Conservation (phyloP, 1,140 invertebrate genomes). For the Sminthurinus signatus region DNA sequence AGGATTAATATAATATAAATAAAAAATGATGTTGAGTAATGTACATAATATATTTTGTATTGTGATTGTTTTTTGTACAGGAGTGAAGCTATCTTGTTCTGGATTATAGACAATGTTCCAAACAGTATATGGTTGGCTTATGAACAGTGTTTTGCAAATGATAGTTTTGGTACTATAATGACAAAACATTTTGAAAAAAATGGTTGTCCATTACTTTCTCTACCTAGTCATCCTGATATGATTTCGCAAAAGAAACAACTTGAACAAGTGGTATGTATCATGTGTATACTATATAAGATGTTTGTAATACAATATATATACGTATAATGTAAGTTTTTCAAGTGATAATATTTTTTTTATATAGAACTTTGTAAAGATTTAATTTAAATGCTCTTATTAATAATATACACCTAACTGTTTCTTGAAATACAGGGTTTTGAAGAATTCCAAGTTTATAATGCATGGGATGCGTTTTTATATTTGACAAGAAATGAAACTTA, state of each 20-base stretch:
- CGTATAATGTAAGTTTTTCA: no score
- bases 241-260: conserved; percentile 25
- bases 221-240: conserved; percentile 12
- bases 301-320: no score
- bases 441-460: conserved; percentile 26
- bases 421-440: conserved; percentile 28
- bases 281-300: no score
- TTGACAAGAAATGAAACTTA: conserved; percentile 19
- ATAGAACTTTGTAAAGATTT: no score
- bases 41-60: no score
- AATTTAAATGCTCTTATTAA: no score
- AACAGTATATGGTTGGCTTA: conserved; percentile 36
- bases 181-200: conserved; percentile 36
- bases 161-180: conserved; percentile 39
- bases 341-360: no score
- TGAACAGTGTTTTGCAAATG: conserved; percentile 35
- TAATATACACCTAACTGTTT: no score
- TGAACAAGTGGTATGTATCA: conserved; percentile 26
- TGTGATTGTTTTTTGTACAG: conserved; percentile 12
- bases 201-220: conserved; percentile 31
- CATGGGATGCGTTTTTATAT: conserved; percentile 34
- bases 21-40: no score
- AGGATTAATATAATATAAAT: no score
- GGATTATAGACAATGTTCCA: conserved; percentile 26
- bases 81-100: conserved; percentile 26